These are phyloP conservation scores for Ctenomys sociabilis DNA, from an alignment of 2,113 vertebrate species.

Conservation along the genomic window DNA sequence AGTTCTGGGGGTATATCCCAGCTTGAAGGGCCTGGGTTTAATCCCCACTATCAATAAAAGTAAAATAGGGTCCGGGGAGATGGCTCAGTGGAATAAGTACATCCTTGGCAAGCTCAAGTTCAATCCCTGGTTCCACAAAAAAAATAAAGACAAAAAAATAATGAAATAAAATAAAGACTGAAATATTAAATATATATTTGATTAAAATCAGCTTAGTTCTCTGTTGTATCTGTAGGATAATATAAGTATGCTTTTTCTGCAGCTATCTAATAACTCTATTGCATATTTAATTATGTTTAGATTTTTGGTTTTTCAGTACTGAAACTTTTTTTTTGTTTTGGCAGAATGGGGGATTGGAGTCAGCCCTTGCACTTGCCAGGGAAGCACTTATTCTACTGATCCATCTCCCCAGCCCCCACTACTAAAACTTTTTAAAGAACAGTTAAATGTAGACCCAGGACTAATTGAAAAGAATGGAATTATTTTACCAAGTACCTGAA, in stretches of 20 bases:
- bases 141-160: too few species aligned
- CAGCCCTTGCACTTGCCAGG: too few species aligned
- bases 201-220: neutral
- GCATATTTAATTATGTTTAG: constrained; percentile 1
- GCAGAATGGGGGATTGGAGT: too few species aligned
- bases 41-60: neutral
- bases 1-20: neutral
- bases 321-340: neutral
- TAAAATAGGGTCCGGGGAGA: too few species aligned
- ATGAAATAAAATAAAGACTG: neutral
- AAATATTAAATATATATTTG: neutral
- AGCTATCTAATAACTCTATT: neutral
- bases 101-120: too few species aligned
- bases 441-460: neutral
- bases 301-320: neutral
- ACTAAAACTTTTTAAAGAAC: neutral
- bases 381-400: too few species aligned
- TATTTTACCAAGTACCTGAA: neutral
- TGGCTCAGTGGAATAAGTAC: too few species aligned
- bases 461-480: constrained; percentile 26
- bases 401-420: too few species aligned
- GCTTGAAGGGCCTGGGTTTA: neutral
- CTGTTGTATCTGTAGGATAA: neutral
- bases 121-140: too few species aligned
- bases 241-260: neutral